Base-by-base conservation (phyloP, 2,888 invertebrate species). In the Ornithoptera alexandrae region DNA sequence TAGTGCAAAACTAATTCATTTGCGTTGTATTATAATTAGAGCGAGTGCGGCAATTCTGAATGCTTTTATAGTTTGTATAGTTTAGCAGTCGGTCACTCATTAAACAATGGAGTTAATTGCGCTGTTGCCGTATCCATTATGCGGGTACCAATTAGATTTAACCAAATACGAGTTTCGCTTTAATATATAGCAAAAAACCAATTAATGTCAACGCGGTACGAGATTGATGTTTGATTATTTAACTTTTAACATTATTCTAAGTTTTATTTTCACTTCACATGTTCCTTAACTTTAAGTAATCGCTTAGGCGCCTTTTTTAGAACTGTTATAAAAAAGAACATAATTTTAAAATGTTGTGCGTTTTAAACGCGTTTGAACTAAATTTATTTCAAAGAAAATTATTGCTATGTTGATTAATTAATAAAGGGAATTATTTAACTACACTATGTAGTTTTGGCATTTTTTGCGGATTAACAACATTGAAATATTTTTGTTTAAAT, bases 91-190 rank as follows among this genome's bases (percentile, higher is more conserved):
- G 88, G 85, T 86, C 88, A 88, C 83, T 89, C 87, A 88, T 89
- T 90, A 88, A 90, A 89, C 90, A 90, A 89, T 88, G 81, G 83
- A 83, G 87, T 84, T 88, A 88, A 90, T 90, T 90, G 87, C 89
- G 84, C 83, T 81, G 84, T 83, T 84, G 85, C 86, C 84, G 88
- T 89, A 88, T 83, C 84, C 85, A 90, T 88, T 88, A 90, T 91
- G 85, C 89, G 89, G 90, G 90, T 80, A 72, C 84, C 89, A 92
- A 92, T 90, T 91, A 92, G 84, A 89, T 87, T 89, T 87, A 88
- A 87, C 87, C 87, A 84, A 90, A 91, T 91, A 89, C 89, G 90
- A 90, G 90, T 80, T 86, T 84, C 83, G 82, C 85, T 84, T 87
- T 87, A 86, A 86, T 84, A 81, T 82, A 67, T 62, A 62, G 42